These are phyloP conservation scores for Drosophila bifasciata DNA, from an alignment of 1,140 invertebrate genomes.

Conservation along the genomic window DNA sequence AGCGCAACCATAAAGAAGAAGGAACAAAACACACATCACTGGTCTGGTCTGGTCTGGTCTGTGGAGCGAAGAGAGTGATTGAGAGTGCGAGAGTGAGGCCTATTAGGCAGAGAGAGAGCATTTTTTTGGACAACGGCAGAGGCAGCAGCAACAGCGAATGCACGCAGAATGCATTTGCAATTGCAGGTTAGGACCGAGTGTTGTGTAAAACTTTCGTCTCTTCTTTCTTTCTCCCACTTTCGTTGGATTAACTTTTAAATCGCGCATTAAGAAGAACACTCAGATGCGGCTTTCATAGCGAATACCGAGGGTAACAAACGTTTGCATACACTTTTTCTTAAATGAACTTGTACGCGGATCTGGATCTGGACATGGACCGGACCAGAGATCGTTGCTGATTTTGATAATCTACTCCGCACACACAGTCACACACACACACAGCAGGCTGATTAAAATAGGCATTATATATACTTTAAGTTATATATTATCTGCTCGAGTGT, in stretches of 20 bases:
- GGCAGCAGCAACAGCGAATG: constrained; percentile 31
- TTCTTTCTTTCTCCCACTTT: constrained; percentile 27
- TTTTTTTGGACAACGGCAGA: constrained; percentile 39
- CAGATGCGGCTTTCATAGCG: constrained; percentile 50
- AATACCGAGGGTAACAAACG: constrained; percentile 72
- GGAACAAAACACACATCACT: constrained; percentile 1
- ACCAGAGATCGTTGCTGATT: constrained; percentile 15
- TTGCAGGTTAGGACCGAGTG: constrained; percentile 79
- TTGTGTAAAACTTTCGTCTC: constrained; percentile 70
- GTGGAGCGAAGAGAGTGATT: constrained; percentile 3
- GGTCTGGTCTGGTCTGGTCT: no score
- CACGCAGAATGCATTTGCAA: constrained; percentile 63
- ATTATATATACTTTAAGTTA: constrained; percentile 45
- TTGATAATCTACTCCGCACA: constrained; percentile 36
- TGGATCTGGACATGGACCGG: constrained; percentile 9
- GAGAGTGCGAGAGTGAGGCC: constrained; percentile 31
- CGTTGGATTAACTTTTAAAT: constrained; percentile 15
- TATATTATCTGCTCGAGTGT: constrained; percentile 19
- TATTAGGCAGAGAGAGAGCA: constrained; percentile 18
- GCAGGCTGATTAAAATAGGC: constrained; percentile 42
- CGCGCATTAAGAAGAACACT: constrained; percentile 3
- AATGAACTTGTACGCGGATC: constrained; percentile 6
- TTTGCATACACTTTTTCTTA: constrained; percentile 66
- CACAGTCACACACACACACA: constrained; percentile 26
- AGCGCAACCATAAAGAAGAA: constrained; percentile 47